Evolutionary conservation across 64 coral and sea anemone species (phyloP).

Genomic region (Pachyseris speciosa): DNA sequence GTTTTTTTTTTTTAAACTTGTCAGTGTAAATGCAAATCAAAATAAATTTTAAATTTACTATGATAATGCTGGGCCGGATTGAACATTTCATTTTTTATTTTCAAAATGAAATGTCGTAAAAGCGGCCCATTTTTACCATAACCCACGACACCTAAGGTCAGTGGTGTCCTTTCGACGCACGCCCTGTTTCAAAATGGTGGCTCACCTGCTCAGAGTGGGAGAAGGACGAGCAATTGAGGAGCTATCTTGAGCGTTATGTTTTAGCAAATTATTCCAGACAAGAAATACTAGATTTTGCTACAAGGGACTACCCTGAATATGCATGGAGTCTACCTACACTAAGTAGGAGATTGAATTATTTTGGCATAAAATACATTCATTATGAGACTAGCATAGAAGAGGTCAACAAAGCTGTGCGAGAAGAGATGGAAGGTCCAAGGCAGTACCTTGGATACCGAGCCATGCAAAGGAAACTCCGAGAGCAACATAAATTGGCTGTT

Average conservation of each 20-base stretch:
- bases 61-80: slow-evolving; percentile 16
- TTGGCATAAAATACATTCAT: slow-evolving; percentile 37
- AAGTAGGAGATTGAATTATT: slow-evolving; percentile 19
- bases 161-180: background rate
- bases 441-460: slow-evolving; percentile 50
- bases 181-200: background rate
- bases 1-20: too few species aligned
- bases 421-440: slow-evolving; percentile 32
- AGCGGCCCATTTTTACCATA: slow-evolving; percentile 9
- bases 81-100: background rate
- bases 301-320: slow-evolving; percentile 7
- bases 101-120: background rate
- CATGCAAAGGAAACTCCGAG: slow-evolving; percentile 26
- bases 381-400: slow-evolving; percentile 35
- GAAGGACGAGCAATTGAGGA: background rate
- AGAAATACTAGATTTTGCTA: slow-evolving; percentile 15
- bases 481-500: slow-evolving; percentile 34
- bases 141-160: slow-evolving; percentile 12
- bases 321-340: slow-evolving; percentile 41
- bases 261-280: background rate
- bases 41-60: slow-evolving; percentile 29
- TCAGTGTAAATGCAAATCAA: background rate
- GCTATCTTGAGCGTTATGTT: slow-evolving; percentile 23
- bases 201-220: slow-evolving; percentile 3
- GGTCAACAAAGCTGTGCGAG: slow-evolving; percentile 13